A percentile compares a stretch with the other conserved stretches of the same genome.
phyloP scores from a whole-genome alignment of 2,888 invertebrate species.

The Eristalinus aeneus region DNA sequence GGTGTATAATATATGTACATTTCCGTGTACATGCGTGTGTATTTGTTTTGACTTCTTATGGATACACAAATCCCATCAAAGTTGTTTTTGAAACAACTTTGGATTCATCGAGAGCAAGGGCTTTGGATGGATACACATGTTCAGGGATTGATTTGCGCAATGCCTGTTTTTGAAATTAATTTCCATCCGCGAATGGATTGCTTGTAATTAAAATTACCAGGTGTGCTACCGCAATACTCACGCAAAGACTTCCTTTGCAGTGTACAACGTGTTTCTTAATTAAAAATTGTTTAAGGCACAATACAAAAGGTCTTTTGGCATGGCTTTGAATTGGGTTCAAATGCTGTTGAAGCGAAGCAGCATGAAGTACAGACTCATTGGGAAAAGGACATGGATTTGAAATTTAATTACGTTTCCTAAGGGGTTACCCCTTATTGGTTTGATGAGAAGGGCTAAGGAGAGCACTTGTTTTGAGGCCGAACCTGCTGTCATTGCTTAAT shows the following conservation, averaged over 20 bases:
- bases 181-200: constrained; percentile 50
- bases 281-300: constrained; percentile 32
- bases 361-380: background rate
- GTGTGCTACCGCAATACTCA: constrained; percentile 46
- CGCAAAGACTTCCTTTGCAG: constrained; percentile 36
- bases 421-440: constrained; percentile 1
- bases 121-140: constrained; percentile 27
- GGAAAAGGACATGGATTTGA: constrained; percentile 1
- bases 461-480: background rate
- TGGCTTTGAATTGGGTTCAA: constrained; percentile 11
- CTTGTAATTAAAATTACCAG: constrained; percentile 59
- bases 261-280: constrained; percentile 46
- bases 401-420: constrained; percentile 41
- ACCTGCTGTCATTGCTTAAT: background rate
- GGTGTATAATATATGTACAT: background rate
- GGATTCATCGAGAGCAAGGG: background rate
- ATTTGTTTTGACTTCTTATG: background rate
- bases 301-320: constrained; percentile 22
- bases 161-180: constrained; percentile 50
- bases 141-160: constrained; percentile 44
- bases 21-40: background rate
- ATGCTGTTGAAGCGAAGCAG: background rate
- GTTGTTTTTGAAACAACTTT: constrained; percentile 47
- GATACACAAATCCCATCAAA: constrained; percentile 11
- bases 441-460: background rate